Conservation (phyloP, 2,888 invertebrate species). For the Monoplex corrugatus region DNA sequence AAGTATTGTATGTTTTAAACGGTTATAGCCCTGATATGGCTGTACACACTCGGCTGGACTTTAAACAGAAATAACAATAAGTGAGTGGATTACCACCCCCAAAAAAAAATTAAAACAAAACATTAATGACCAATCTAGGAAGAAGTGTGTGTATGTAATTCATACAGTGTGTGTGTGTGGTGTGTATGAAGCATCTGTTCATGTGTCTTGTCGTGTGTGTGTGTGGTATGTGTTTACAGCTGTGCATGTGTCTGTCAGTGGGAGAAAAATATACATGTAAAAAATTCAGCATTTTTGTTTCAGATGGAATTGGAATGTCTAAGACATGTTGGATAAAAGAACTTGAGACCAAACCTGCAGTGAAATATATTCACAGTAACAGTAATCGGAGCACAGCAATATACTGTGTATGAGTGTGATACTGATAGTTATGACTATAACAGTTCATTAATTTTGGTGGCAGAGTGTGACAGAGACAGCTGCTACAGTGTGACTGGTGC, state of each 20-base stretch:
- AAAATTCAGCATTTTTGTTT: too few relatives aligned
- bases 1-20: too few relatives aligned
- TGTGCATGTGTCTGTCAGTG: neutral
- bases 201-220: neutral
- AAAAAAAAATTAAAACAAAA: too few relatives aligned
- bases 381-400: neutral
- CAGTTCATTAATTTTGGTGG: neutral
- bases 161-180: neutral
- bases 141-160: neutral
- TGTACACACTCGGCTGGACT: too few relatives aligned
- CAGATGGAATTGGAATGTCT: neutral
- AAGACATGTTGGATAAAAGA: neutral
- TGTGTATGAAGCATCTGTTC: neutral
- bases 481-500: neutral
- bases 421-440: neutral
- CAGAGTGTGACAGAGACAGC: conserved; percentile 13
- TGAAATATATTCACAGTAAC: neutral
- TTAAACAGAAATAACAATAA: too few relatives aligned
- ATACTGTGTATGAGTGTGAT: neutral
- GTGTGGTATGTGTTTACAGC: neutral
- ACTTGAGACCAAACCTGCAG: neutral
- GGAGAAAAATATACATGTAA: too few relatives aligned
- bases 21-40: too few relatives aligned
- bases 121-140: too few relatives aligned
- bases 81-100: too few relatives aligned